phyloP scores from a whole-genome alignment of 2,797 vertebrate genomes.

The Periophthalmus magnuspinnatus region DNA sequence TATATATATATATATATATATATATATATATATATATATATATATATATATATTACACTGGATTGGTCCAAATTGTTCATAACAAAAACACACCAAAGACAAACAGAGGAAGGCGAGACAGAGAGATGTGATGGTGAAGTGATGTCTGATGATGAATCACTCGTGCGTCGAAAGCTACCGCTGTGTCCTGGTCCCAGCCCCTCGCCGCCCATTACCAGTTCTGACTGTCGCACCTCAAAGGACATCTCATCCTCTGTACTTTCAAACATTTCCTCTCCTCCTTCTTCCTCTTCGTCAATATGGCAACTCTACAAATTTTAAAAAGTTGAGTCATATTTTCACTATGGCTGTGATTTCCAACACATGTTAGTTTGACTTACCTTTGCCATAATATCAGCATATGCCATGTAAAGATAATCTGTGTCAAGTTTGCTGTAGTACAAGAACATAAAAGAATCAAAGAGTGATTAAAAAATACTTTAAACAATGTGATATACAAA shows the following conservation, averaged over 20 bases:
- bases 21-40: too few species aligned
- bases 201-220: slow-evolving; percentile 82
- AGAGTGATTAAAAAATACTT: not conserved
- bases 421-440: slow-evolving; percentile 87
- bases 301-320: slow-evolving; percentile 85
- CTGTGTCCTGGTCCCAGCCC: slow-evolving; percentile 82
- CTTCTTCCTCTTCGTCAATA: slow-evolving; percentile 85
- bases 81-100: slow-evolving; percentile 36
- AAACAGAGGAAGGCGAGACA: slow-evolving; percentile 24
- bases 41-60: too few species aligned
- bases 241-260: slow-evolving; percentile 83
- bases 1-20: too few species aligned
- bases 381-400: slow-evolving; percentile 97
- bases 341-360: not conserved
- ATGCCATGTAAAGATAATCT: slow-evolving; percentile 94
- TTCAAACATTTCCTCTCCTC: slow-evolving; percentile 75
- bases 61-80: slow-evolving; percentile 49
- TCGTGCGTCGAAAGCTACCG: slow-evolving; percentile 78
- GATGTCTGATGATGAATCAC: slow-evolving; percentile 73
- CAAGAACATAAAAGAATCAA: slow-evolving; percentile 16
- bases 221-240: slow-evolving; percentile 89
- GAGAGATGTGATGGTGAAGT: slow-evolving; percentile 51
- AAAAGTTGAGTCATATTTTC: slow-evolving; percentile 2
- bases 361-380: slow-evolving; percentile 63
- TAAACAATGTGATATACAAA: not conserved